Conservation (phyloP, 2,888 invertebrate genomes). For the Taphrorychus bicolor region DNA sequence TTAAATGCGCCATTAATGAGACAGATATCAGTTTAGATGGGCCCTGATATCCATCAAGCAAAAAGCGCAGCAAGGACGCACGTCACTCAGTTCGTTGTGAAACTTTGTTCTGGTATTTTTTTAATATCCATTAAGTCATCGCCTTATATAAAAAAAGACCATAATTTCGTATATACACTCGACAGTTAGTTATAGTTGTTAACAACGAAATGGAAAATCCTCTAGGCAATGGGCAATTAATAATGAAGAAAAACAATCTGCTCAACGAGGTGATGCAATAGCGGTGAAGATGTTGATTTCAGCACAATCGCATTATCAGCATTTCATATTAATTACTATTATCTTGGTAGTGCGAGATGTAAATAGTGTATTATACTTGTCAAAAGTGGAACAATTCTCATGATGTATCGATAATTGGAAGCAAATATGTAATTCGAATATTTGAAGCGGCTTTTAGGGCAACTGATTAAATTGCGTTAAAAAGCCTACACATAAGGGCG, state of each 20-base stretch:
- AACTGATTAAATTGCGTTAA: too few relatives aligned
- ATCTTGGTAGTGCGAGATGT: not conserved
- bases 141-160: not conserved
- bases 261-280: not conserved
- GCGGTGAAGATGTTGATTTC: not conserved
- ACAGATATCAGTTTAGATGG: slow-evolving; percentile 25
- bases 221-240: not conserved
- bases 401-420: not conserved
- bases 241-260: not conserved
- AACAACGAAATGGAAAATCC: slow-evolving; percentile 1
- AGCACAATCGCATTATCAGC: not conserved
- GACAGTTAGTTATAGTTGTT: too few relatives aligned
- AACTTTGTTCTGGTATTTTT: not conserved
- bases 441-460: not conserved
- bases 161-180: not conserved
- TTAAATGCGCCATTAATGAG: slow-evolving; percentile 17
- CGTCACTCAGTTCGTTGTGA: not conserved
- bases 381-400: not conserved
- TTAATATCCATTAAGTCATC: not conserved
- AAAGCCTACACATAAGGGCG: too few relatives aligned
- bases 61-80: slow-evolving; percentile 15
- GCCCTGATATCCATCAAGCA: slow-evolving; percentile 6
- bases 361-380: not conserved
- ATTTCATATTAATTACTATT: not conserved
- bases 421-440: not conserved